phyloP scores from a whole-genome alignment of 2,888 invertebrate genomes.

The Orthonychiurus folsomi region DNA sequence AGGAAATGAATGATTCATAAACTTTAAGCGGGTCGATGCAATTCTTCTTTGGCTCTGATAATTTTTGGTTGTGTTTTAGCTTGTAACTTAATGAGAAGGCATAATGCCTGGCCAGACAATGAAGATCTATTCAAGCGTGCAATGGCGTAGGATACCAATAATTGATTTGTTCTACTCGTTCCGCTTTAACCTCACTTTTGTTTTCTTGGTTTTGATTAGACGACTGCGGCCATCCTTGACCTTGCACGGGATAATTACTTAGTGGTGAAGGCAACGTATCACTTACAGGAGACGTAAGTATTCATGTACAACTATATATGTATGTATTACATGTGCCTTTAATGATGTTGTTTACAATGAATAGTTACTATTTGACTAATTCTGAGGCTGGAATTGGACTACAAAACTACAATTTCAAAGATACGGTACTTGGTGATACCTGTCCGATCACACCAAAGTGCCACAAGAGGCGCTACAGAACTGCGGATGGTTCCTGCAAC shows the following conservation, averaged over 20 bases:
- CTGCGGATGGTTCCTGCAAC: conserved; percentile 75
- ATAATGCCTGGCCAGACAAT: too few species aligned
- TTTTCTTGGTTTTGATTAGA: too few species aligned
- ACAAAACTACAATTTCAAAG: conserved; percentile 32
- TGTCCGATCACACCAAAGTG: conserved; percentile 30
- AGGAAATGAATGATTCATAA: too few species aligned
- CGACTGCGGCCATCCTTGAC: conserved; percentile 26
- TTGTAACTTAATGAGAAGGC: too few species aligned
- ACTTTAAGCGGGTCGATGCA: too few species aligned
- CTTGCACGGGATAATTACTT: conserved; percentile 28
- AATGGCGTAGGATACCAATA: too few species aligned
- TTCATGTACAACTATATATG: not conserved
- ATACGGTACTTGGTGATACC: conserved; percentile 26
- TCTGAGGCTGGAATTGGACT: conserved; percentile 34
- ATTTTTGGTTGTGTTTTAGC: too few species aligned
- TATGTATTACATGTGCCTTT: not conserved
- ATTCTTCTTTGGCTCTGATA: too few species aligned
- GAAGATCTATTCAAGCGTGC: too few species aligned
- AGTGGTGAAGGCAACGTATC: conserved; percentile 27
- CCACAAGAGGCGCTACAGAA: conserved; percentile 63
- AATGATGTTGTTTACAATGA: not conserved
- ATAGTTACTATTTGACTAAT: conserved; percentile 29
- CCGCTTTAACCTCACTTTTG: too few species aligned
- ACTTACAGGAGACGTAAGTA: conserved; percentile 34
- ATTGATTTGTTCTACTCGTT: too few species aligned